Percentiles rank a stretch among this genome's conserved stretches.
phyloP scores from a whole-genome alignment of 1,140 invertebrate genomes.

The Macrostomum lignano region DNA sequence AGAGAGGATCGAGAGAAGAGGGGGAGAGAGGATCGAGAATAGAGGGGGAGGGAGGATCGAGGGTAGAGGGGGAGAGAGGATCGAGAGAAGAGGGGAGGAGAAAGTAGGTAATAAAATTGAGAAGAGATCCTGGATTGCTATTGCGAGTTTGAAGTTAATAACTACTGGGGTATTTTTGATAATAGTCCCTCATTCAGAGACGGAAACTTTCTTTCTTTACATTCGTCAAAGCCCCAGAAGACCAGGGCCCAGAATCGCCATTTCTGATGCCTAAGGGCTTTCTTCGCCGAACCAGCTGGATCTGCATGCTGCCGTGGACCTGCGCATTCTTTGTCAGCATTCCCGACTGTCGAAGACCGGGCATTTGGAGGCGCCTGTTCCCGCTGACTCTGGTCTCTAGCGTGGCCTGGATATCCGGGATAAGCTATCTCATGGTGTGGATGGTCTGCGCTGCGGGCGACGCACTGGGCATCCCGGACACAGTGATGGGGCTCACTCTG shows the following conservation, averaged over 20 bases:
- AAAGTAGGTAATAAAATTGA: no score
- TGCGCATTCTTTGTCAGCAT: slow-evolving; percentile 40
- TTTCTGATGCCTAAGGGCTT: slow-evolving; percentile 9
- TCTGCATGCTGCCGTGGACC: slow-evolving; percentile 22
- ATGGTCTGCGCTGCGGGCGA: slow-evolving; percentile 48
- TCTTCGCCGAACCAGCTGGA: slow-evolving; percentile 11
- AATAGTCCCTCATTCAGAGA: no score
- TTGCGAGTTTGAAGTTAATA: no score
- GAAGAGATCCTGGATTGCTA: no score
- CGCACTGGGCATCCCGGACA: slow-evolving; percentile 21
- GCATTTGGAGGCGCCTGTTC: slow-evolving; percentile 34
- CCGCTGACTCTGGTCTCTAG: slow-evolving; percentile 51
- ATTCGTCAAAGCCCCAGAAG: no score
- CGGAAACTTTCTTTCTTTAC: no score
- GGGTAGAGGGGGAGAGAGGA: no score
- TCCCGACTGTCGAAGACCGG: slow-evolving; percentile 40
- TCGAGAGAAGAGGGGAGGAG: no score
- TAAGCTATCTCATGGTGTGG: slow-evolving; percentile 64
- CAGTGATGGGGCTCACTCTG: slow-evolving; percentile 31
- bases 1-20: no score
- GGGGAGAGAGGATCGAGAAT: no score
- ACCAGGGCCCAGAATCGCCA: background rate
- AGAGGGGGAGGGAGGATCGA: no score
- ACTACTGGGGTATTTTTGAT: no score
- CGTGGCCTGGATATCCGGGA: slow-evolving; percentile 53